Evolutionary conservation across 2,113 vertebrate species (phyloP).

Genomic region (Platysternon megacephalum): DNA sequence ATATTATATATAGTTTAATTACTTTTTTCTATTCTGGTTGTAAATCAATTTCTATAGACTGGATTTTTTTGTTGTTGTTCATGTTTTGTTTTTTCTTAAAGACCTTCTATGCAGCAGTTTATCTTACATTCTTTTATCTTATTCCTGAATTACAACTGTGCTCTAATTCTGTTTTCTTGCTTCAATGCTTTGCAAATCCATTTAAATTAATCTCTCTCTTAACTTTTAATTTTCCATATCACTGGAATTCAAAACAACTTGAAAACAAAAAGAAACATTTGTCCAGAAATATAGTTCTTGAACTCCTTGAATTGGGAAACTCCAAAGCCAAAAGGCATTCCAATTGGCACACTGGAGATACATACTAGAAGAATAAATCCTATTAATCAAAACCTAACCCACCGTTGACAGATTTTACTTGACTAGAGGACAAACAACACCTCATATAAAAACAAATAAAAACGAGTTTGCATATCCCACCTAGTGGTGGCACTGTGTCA

Average conservation of each 20-base stretch:
- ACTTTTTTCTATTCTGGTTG: neutral
- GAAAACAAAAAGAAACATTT: neutral
- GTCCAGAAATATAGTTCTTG: neutral
- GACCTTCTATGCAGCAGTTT: neutral
- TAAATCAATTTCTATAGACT: neutral
- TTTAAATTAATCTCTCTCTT: neutral
- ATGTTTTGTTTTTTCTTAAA: neutral
- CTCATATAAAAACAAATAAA: neutral
- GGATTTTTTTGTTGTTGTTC: neutral
- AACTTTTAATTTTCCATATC: neutral
- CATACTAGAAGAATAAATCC: neutral
- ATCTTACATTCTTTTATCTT: neutral
- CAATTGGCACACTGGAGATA: neutral
- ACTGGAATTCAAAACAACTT: neutral
- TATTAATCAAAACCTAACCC: neutral
- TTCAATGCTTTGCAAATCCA: neutral
- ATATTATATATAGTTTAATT: neutral
- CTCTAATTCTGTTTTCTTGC: neutral
- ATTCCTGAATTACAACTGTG: neutral
- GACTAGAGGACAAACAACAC: neutral
- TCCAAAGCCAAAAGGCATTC: conserved; percentile 3
- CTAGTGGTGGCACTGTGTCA: neutral
- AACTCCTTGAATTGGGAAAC: neutral
- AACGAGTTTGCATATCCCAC: neutral
- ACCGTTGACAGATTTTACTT: neutral